These are phyloP conservation scores for Drosophila prosaltans DNA, from an alignment of 1,140 invertebrate species.

Conservation along the genomic window DNA sequence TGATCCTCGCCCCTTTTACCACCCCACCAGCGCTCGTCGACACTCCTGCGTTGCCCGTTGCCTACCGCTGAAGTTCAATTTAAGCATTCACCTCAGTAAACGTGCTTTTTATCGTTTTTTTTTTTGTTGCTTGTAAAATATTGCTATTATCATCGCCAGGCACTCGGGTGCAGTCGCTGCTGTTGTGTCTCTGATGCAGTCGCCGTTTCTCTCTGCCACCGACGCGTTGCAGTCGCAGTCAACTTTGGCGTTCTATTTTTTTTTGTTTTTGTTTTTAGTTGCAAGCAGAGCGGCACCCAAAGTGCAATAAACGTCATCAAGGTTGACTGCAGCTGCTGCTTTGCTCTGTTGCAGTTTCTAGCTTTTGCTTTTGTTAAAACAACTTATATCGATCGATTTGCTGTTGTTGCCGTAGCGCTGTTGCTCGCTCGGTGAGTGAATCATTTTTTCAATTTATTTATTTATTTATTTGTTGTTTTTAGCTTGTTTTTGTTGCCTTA, in stretches of 20 bases:
- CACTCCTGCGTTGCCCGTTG: not conserved
- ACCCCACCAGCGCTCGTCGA: not conserved
- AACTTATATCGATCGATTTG: constrained; percentile 26
- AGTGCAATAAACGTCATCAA: constrained; percentile 79
- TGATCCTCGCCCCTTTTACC: not conserved
- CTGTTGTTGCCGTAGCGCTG: constrained; percentile 8
- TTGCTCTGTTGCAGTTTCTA: constrained; percentile 25
- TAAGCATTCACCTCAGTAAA: constrained; percentile 47
- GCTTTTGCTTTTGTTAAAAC: constrained; percentile 22
- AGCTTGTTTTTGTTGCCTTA: too few relatives aligned
- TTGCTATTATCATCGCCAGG: constrained; percentile 40
- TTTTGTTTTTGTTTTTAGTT: constrained; percentile 25
- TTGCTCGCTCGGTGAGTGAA: constrained; percentile 41
- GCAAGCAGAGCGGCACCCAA: constrained; percentile 37
- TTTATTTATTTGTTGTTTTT: not conserved
- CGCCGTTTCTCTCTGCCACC: constrained; percentile 1
- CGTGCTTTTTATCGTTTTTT: constrained; percentile 45
- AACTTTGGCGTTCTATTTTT: constrained; percentile 61
- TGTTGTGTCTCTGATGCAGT: not conserved
- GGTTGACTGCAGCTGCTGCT: constrained; percentile 45
- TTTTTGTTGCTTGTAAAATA: constrained; percentile 36
- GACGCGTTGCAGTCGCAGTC: constrained; percentile 41
- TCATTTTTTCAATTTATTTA: constrained; percentile 41
- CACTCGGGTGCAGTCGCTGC: not conserved
- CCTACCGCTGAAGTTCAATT: constrained; percentile 30